Conservation (phyloP, 2,888 invertebrate genomes). For the Leptarthrus brevirostris region DNA sequence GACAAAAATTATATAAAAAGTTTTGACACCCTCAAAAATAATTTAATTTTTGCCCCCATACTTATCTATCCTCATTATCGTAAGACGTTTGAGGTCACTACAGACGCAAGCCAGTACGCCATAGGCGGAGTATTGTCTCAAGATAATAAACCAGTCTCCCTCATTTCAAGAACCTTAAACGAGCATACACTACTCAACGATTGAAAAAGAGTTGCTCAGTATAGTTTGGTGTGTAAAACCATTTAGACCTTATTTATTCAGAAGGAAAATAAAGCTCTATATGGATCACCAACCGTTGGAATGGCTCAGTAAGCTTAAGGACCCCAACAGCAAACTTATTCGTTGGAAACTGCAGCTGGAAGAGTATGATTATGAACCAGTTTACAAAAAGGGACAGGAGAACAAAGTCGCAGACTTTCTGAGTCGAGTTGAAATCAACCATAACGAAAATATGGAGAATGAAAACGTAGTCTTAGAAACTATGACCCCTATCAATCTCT, state of each 20-base stretch:
- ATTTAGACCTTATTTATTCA: background rate
- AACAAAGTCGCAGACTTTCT: slow-evolving; percentile 8
- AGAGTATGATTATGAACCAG: slow-evolving; percentile 17
- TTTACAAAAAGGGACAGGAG: slow-evolving; percentile 26
- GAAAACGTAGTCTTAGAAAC: background rate
- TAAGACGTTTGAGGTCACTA: background rate
- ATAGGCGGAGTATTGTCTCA: slow-evolving; percentile 14
- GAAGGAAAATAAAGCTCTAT: background rate
- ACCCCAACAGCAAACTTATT: background rate
- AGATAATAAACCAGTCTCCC: background rate
- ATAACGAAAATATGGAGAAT: background rate
- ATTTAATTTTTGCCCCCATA: background rate
- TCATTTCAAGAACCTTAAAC: background rate
- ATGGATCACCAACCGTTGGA: background rate
- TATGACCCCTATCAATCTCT: slow-evolving; percentile 18
- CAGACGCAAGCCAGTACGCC: slow-evolving; percentile 5
- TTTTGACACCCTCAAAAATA: background rate
- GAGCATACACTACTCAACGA: slow-evolving; percentile 2
- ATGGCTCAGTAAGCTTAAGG: slow-evolving; percentile 9
- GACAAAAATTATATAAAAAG: background rate
- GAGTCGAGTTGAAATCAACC: background rate
- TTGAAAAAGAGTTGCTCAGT: slow-evolving; percentile 12
- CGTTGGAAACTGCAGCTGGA: slow-evolving; percentile 3
- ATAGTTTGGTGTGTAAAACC: slow-evolving; percentile 7
- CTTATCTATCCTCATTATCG: background rate